A percentile compares a stretch with the other conserved stretches of the same genome.
phyloP scores from a whole-genome alignment of 1,140 invertebrate genomes.

The Bombus ignitus region DNA sequence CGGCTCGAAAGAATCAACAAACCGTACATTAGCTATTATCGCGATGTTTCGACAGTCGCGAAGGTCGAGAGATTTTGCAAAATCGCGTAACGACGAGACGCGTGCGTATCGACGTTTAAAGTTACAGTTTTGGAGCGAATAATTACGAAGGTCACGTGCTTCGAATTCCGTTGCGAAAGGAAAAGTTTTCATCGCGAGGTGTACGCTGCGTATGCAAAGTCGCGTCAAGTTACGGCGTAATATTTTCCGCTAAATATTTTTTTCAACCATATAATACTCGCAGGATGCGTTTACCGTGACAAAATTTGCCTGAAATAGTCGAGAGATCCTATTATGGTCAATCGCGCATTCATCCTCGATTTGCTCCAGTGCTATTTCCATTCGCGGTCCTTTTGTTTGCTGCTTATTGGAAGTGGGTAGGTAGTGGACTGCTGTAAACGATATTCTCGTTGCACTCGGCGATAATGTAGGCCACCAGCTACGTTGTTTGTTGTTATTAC shows the following conservation, averaged over 20 bases:
- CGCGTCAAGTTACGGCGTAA: background rate
- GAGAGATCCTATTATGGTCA: slow-evolving; percentile 54
- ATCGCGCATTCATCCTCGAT: slow-evolving; percentile 67
- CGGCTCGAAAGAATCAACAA: background rate
- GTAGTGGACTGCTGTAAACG: background rate
- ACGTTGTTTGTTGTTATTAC: slow-evolving; percentile 30
- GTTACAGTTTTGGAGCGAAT: background rate
- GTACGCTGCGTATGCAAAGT: background rate
- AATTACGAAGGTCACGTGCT: background rate
- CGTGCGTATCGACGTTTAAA: background rate
- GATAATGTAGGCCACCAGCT: slow-evolving; percentile 34
- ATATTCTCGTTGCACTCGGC: background rate
- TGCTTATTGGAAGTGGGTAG: slow-evolving; percentile 26
- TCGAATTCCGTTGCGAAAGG: slow-evolving; percentile 29
- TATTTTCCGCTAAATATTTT: background rate
- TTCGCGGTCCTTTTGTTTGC: slow-evolving; percentile 51
- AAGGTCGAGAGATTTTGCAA: slow-evolving; percentile 15
- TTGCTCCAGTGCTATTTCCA: slow-evolving; percentile 61
- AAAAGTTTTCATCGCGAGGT: background rate
- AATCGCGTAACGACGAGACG: background rate
- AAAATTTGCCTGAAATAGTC: slow-evolving; percentile 24
- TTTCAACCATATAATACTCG: no score
- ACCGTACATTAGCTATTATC: slow-evolving; percentile 1
- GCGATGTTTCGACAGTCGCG: slow-evolving; percentile 5
- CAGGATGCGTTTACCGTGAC: background rate